Evolutionary conservation across 2,888 invertebrate species (phyloP).

Genomic region (Melanargia galathea): DNA sequence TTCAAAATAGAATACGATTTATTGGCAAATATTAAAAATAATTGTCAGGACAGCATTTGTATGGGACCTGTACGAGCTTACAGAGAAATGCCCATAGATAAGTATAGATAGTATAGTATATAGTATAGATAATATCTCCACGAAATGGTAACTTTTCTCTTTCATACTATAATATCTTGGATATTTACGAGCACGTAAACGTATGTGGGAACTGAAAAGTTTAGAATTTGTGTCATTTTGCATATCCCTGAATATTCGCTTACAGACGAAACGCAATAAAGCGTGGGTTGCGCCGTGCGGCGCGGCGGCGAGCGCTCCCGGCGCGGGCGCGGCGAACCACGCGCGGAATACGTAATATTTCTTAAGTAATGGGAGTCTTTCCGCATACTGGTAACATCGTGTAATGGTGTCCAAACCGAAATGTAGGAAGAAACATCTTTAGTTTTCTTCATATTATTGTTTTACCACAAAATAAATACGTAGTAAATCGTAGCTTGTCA

Average conservation of each 20-base stretch:
- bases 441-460: neutral
- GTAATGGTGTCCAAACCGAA: slow-evolving; percentile 6
- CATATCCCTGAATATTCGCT: slow-evolving; percentile 43
- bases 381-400: slow-evolving; percentile 1
- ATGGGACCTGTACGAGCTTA: too few species aligned
- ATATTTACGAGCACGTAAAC: slow-evolving; percentile 1
- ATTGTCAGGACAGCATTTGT: too few species aligned
- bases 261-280: slow-evolving; percentile 40
- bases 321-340: slow-evolving; percentile 23
- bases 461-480: too few species aligned
- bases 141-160: slow-evolving; percentile 1
- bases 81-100: neutral
- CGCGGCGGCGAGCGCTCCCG: slow-evolving; percentile 35
- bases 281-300: slow-evolving; percentile 26
- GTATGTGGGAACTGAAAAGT: neutral
- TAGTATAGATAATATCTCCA: neutral
- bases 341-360: slow-evolving; percentile 48
- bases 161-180: neutral
- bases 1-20: too few species aligned
- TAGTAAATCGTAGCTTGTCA: too few species aligned
- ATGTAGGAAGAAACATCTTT: neutral
- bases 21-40: too few species aligned
- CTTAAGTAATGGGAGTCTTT: slow-evolving; percentile 46
- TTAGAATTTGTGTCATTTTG: slow-evolving; percentile 41
- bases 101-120: neutral